Evolutionary conservation across 2,888 invertebrate species (phyloP).

Genomic region (Drosophila greeni): DNA sequence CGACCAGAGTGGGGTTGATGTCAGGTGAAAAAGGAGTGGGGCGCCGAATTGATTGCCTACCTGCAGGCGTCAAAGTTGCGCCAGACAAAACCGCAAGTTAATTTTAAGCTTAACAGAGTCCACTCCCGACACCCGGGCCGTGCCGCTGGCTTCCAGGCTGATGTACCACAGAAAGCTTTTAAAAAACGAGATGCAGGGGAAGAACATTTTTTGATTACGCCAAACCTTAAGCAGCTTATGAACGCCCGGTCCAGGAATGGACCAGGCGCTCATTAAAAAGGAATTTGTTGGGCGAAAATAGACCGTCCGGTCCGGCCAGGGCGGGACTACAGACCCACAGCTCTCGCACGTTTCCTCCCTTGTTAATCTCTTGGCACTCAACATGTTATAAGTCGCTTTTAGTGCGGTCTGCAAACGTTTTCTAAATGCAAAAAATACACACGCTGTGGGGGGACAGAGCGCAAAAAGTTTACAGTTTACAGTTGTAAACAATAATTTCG

Average conservation of each 20-base stretch:
- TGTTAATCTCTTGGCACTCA: slow-evolving; percentile 73
- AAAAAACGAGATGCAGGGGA: slow-evolving; percentile 49
- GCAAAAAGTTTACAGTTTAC: slow-evolving; percentile 68
- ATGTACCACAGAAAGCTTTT: slow-evolving; percentile 73
- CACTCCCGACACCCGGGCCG: slow-evolving; percentile 17
- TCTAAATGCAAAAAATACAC: slow-evolving; percentile 54
- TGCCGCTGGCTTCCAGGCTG: slow-evolving; percentile 56
- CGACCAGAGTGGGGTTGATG: slow-evolving; percentile 23
- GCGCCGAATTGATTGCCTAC: slow-evolving; percentile 69
- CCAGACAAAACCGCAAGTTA: slow-evolving; percentile 70
- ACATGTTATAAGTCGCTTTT: slow-evolving; percentile 75
- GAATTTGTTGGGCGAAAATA: slow-evolving; percentile 61
- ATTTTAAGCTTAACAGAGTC: slow-evolving; percentile 73
- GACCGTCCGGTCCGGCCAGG: slow-evolving; percentile 5
- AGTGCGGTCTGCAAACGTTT: slow-evolving; percentile 71
- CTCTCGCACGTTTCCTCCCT: slow-evolving; percentile 45
- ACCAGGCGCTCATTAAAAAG: slow-evolving; percentile 72
- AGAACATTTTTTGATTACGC: slow-evolving; percentile 68
- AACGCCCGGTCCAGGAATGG: slow-evolving; percentile 43
- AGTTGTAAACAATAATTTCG: slow-evolving; percentile 74
- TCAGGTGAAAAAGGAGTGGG: neutral
- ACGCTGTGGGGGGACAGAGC: slow-evolving; percentile 11
- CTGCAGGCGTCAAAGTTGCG: slow-evolving; percentile 71
- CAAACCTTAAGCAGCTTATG: slow-evolving; percentile 75
- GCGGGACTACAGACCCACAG: slow-evolving; percentile 1